Evolutionary conservation across 2,888 invertebrate genomes (phyloP), one percentile per base, ranked within the genome.

Genomic region (Emmelina monodactyla): DNA sequence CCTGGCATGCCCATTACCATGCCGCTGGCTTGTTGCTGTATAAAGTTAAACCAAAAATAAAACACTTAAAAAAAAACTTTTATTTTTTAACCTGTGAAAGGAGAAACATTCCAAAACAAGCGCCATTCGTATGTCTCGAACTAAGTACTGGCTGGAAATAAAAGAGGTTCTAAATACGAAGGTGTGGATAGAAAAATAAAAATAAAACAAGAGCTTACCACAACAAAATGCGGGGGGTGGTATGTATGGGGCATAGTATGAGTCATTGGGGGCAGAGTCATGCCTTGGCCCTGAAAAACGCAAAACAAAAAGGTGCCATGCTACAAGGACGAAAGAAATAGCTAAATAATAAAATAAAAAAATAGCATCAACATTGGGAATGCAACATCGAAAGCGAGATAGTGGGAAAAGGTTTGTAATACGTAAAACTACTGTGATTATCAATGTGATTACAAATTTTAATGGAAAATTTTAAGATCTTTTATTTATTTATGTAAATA

Each of bases 171-270:
- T n/a, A n/a, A n/a, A n/a, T n/a, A n/a, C n/a, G n/a, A n/a, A n/a
- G n/a, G n/a, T n/a, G n/a, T n/a, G n/a, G n/a, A n/a, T n/a, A n/a
- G 11, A 4, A 10, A 25, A 25, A 25, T 7, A 25, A 25, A 9
- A 25, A 11, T 11, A 25, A 34, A 29, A 7, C 29, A 40, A 38
- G 35, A 54, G 80, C 81, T 81, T 76, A 81, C 81, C 81, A 80
- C 62, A 57, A 76, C 67, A 72, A 62, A 80, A 78, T 80, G 80
- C 65, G 80, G 78, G 67, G 79, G 69, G 53, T 80, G 80, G 63
- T 72, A 79, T 75, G 79, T 66, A 65, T 80, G 79, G 60, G 78
- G 72, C 72, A 76, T 64, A 64, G 79, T 78, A 62, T 79, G 78
- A 55, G 78, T 67, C 75, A 78, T 72, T 64, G 76, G 62, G 60